These are phyloP conservation scores for Dyspetes luteomarginatus DNA, from an alignment of 2,888 invertebrate species.

Conservation along the genomic window DNA sequence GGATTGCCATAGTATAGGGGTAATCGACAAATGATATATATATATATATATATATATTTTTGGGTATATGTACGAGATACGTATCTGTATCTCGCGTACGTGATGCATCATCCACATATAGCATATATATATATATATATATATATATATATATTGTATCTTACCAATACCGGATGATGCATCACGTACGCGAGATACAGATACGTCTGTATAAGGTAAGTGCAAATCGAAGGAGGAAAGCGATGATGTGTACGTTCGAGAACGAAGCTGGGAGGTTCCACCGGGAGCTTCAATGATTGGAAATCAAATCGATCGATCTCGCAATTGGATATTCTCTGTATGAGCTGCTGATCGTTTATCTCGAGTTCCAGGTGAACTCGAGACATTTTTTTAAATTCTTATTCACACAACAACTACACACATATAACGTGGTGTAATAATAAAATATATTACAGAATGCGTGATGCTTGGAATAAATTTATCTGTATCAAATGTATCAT, in stretches of 20 bases:
- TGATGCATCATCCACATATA: no score
- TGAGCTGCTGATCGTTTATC: conserved; percentile 9
- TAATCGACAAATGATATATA: conserved; percentile 37
- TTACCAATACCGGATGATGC: no score
- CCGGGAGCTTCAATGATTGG: conserved; percentile 50
- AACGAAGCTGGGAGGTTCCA: conserved; percentile 36
- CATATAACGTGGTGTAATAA: background rate
- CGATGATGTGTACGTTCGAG: conserved; percentile 11
- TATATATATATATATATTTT: background rate
- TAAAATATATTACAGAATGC: no score
- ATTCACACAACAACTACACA: background rate
- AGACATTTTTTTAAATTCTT: background rate
- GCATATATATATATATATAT: no score
- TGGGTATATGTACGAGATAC: background rate
- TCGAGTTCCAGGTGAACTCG: background rate
- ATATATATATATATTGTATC: background rate
- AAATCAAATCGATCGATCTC: conserved; percentile 58
- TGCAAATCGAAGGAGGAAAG: conserved; percentile 32
- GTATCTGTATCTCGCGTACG: no score
- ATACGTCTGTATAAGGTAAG: background rate
- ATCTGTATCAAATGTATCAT: background rate
- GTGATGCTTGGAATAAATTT: background rate
- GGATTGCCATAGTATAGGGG: conserved; percentile 18
- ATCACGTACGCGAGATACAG: no score
- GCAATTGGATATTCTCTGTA: conserved; percentile 32